Evolutionary conservation across 2,113 vertebrate genomes (phyloP).

Genomic region (Anarhynchus alexandrinus): DNA sequence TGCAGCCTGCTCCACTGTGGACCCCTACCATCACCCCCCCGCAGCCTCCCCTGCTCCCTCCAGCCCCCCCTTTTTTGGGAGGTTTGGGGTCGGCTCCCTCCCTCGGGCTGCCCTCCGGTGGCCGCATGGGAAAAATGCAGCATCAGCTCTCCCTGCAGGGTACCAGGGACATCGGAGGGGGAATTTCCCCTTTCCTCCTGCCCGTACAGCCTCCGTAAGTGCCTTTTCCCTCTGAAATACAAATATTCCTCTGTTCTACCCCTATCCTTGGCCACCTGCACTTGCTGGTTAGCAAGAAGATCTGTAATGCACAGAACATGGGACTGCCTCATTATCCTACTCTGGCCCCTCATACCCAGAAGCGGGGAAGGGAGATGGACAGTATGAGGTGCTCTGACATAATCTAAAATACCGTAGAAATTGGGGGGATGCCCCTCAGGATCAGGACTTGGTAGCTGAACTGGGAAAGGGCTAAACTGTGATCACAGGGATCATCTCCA

Average conservation of each 20-base stretch:
- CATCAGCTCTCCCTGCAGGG: not conserved
- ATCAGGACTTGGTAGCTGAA: not conserved
- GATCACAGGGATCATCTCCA: not conserved
- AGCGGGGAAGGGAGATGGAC: not conserved
- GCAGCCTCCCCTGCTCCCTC: not conserved
- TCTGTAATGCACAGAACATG: not conserved
- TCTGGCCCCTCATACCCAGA: accelerated
- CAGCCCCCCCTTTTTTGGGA: not conserved
- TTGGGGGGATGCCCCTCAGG: not conserved
- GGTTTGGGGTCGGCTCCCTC: conserved; percentile 30
- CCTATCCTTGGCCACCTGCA: not conserved
- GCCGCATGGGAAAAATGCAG: conserved; percentile 33
- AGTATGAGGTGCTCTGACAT: not conserved
- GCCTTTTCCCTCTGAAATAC: not conserved
- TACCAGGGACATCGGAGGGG: not conserved
- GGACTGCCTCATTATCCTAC: not conserved
- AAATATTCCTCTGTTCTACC: not conserved
- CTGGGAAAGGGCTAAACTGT: not conserved
- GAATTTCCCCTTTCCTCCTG: not conserved
- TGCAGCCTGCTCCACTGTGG: not conserved
- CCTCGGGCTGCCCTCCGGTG: conserved; percentile 76
- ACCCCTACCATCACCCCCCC: not conserved
- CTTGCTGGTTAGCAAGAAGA: not conserved
- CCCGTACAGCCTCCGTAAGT: not conserved
- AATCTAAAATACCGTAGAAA: not conserved